Conservation (phyloP, 1,140 invertebrate species). For the Bombus sylvicola region DNA sequence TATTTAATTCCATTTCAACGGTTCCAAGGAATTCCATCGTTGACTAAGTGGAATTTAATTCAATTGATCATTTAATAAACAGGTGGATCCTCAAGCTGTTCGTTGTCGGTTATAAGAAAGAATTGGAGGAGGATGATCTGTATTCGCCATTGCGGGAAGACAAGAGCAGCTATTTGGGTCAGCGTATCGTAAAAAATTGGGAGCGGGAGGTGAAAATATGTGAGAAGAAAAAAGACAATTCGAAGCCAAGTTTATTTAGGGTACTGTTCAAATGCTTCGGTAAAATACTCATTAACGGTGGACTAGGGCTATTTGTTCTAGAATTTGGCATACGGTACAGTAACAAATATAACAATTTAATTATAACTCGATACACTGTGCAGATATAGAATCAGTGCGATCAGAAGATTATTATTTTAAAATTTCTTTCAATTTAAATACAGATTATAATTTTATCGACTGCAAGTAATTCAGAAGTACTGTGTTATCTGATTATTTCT, state of each 20-base stretch:
- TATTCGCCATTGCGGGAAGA: slow-evolving; percentile 86
- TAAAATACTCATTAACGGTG: slow-evolving; percentile 52
- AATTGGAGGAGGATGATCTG: slow-evolving; percentile 85
- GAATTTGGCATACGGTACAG: slow-evolving; percentile 42
- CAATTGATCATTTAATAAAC: neutral
- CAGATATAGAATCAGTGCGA: neutral
- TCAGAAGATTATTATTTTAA: neutral
- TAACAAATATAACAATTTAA: slow-evolving; percentile 2
- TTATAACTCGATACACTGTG: neutral
- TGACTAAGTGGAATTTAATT: too few species aligned
- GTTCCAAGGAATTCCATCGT: too few species aligned
- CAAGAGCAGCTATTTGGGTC: slow-evolving; percentile 83
- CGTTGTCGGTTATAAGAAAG: slow-evolving; percentile 83
- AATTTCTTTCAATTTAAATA: neutral
- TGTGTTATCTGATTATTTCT: neutral
- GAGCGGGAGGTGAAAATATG: slow-evolving; percentile 75
- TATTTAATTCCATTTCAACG: neutral
- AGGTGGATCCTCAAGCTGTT: slow-evolving; percentile 85
- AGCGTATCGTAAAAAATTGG: slow-evolving; percentile 84
- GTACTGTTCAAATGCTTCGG: slow-evolving; percentile 82
- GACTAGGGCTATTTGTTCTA: slow-evolving; percentile 22
- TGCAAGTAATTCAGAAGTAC: too few species aligned
- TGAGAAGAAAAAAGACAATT: slow-evolving; percentile 50
- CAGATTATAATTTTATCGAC: neutral
- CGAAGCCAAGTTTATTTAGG: slow-evolving; percentile 78